Percentiles rank a stretch among this genome's conserved stretches.
phyloP scores from a whole-genome alignment of 2,113 vertebrate genomes.

The Sprattus sprattus region DNA sequence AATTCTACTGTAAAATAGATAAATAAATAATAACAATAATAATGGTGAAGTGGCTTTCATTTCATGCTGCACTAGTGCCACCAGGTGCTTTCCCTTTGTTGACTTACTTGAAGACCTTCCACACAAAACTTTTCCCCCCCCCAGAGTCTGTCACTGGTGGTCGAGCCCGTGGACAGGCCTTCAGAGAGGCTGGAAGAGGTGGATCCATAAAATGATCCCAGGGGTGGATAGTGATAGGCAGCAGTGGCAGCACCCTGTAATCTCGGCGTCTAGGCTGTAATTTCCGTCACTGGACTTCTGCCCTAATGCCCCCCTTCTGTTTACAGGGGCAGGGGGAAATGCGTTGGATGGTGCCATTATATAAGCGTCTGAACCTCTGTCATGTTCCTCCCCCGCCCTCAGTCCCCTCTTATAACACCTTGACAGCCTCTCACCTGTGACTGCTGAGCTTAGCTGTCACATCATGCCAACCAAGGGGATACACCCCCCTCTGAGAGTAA shows the following conservation, averaged over 20 bases:
- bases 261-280: neutral
- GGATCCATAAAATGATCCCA: neutral
- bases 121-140: neutral
- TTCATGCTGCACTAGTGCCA: neutral
- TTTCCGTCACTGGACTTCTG: neutral
- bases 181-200: neutral
- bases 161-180: neutral
- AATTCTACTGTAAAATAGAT: neutral
- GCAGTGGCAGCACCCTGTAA: neutral
- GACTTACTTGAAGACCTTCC: neutral
- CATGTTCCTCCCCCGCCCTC: neutral
- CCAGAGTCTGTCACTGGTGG: neutral
- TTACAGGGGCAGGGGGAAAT: neutral
- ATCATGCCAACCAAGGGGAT: neutral
- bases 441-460: neutral
- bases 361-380: neutral
- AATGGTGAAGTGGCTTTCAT: neutral
- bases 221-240: neutral
- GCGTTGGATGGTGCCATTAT: neutral
- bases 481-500: neutral
- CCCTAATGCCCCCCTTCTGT: neutral
- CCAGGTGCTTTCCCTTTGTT: neutral
- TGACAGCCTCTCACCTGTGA: neutral
- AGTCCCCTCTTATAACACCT: neutral
- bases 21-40: neutral